Base-by-base conservation (phyloP, 2,113 vertebrate species). In the Dipodomys spectabilis region DNA sequence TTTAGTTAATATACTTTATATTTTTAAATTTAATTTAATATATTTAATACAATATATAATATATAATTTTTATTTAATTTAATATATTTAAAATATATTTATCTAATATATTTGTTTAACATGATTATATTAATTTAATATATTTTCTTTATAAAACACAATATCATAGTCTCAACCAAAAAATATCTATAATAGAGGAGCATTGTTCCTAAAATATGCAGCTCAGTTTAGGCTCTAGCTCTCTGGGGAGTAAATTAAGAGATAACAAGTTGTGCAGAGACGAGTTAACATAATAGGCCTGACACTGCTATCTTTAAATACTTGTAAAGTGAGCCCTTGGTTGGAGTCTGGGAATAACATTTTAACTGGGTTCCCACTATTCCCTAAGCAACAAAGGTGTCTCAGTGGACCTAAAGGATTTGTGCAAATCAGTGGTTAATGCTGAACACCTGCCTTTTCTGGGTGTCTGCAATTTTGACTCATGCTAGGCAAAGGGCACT, bases 111-210 rank as follows among this genome's bases (percentile, higher is more conserved):
- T 57, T 57, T 57, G 15, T 57, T 57, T 57, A 57, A 57, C 15
- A 57, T 57, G 53, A 57, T 57, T 57, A 16, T 57, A 16, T 16
- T 16, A 57, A 60, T n/a, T 35, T 30, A 16, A 45, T 73, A 45
- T 45, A 62, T 71, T 77, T 90, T 89, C 39, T 84, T 90, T 7
- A 81, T 92, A 78, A 93, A 94, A 25, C 15, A 75, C 3, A 88
- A 91, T 62, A 25, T 67, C 67, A 79, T 73, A 75, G 60, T 85
- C 73, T 32, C 27, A 88, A 35, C 4, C 28, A 90, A 73, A 64
- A 87, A 92, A 88, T 57, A 57, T 57, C 71, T 44, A 73, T 67
- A 35, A 92, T 73, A 69, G 20, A 83, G 28, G 45, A 18, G 2
- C 32, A 91, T 39, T 65, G n/a, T 82, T 92, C 71, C 53, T 75